Evolutionary conservation across 2,888 invertebrate genomes (phyloP), one percentile per base, ranked within the genome.

Genomic region (Euspilapteryx auroguttella): DNA sequence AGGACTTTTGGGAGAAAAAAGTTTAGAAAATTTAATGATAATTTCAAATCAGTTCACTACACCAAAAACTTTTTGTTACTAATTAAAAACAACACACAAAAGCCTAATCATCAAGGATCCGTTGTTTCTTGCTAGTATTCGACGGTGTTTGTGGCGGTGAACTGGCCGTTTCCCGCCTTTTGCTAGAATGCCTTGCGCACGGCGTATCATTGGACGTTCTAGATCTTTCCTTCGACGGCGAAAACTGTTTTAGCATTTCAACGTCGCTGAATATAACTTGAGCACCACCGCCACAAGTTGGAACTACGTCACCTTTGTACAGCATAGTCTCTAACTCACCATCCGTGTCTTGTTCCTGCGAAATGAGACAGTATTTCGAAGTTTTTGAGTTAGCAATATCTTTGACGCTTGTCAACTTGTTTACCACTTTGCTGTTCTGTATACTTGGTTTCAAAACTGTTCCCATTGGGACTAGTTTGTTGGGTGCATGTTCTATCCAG

Each of bases 181-280:
- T 75, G 0, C 61, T 57, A 0, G 75, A 75, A 44, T 75, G 75
- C 10, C 75, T 48, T 0, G 73, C 71, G 37, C 75, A 75, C 0
- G 17, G 11, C 11, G 29, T 10, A 1, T 4, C 5, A n/a, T 71
- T 71, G 0, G 41, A 45, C 0, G 45, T 52, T 0, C 45, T 51
- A 2, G 54, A 44, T 0, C 51, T 47, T 2, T 68, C 65, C 3
- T 55, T 38, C 0, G 78, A 83, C 0, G 92, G 92, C 0, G 90
- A 90, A 44, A 84, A 81, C 49, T 94, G 93, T 37, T 84, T 86
- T 6, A 96, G 55, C 49, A 87, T 85, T 56, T 99, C 98, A 1
- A 98, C 89, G 58, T 97, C 97, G 42, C 91, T 89, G 53, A 98
- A 95, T 14, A 96, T 86, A 0, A 98, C 89, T 49, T 97, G 94